phyloP scores from a whole-genome alignment of 1,140 invertebrate species.

The Rhyacophila brunnea region DNA sequence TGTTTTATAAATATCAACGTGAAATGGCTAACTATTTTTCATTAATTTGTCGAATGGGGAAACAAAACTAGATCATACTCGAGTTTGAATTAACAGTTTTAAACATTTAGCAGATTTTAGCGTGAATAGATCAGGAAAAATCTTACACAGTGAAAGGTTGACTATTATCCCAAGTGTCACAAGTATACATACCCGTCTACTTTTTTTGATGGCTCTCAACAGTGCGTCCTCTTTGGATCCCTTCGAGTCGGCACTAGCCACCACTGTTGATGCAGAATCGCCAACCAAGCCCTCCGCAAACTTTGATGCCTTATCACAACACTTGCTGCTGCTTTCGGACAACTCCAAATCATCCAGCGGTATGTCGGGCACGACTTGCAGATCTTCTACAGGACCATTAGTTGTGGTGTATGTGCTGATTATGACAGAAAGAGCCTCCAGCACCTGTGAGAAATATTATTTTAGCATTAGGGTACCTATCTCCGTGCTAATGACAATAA shows the following conservation, averaged over 20 bases:
- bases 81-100: too few species aligned
- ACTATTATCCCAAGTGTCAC: too few species aligned
- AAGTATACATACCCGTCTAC: conserved; percentile 40
- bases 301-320: conserved; percentile 3
- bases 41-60: too few species aligned
- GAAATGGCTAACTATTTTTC: too few species aligned
- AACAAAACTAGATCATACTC: too few species aligned
- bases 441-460: conserved; percentile 41
- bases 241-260: background rate
- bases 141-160: too few species aligned
- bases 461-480: too few species aligned
- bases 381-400: conserved; percentile 45
- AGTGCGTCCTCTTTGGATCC: conserved; percentile 18
- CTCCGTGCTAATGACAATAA: too few species aligned
- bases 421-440: conserved; percentile 50
- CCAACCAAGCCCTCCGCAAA: background rate
- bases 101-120: too few species aligned
- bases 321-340: background rate
- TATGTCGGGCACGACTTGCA: conserved; percentile 51
- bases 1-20: too few species aligned
- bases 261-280: conserved; percentile 1
- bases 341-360: conserved; percentile 39
- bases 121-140: too few species aligned
- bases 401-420: conserved; percentile 45
- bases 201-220: conserved; percentile 35